A percentile compares a stretch with the other conserved stretches of the same genome.
phyloP scores from a whole-genome alignment of 2,797 vertebrate species.

The Holocentrus rufus region DNA sequence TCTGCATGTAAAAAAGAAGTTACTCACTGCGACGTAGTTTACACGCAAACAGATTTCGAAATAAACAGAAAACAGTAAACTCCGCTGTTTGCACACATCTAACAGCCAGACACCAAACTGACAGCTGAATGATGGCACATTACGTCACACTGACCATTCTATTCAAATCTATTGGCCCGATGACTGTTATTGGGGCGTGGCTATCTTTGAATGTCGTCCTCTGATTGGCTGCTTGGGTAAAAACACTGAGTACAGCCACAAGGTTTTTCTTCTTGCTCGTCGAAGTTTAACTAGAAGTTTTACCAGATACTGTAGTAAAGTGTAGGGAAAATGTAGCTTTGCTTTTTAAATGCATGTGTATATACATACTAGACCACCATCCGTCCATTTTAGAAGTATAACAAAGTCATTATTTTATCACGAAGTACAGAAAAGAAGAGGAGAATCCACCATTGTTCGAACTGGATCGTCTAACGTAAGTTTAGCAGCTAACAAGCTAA shows the following conservation, averaged over 20 bases:
- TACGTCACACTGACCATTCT: constrained; percentile 52
- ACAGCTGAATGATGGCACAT: constrained; percentile 5
- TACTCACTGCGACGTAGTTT: not conserved
- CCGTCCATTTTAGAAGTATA: not conserved
- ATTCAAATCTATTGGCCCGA: constrained; percentile 74
- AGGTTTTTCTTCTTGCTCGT: constrained; percentile 21
- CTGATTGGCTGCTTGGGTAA: constrained; percentile 69
- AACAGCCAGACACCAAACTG: not conserved
- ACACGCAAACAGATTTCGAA: not conserved
- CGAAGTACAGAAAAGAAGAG: constrained; percentile 41
- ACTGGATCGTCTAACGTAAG: constrained; percentile 81
- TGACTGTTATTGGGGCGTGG: constrained; percentile 65
- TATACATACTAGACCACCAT: not conserved
- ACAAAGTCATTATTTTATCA: constrained; percentile 25
- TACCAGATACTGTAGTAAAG: constrained; percentile 26
- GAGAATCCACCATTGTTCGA: constrained; percentile 72
- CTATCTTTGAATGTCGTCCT: constrained; percentile 77
- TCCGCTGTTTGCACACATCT: not conserved
- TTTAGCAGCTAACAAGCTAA: constrained; percentile 69
- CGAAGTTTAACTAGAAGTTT: constrained; percentile 59
- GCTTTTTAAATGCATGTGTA: not conserved
- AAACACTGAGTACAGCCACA: constrained; percentile 35
- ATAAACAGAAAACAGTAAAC: not conserved
- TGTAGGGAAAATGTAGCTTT: constrained; percentile 36
- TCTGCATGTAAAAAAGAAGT: not conserved